phyloP scores from a whole-genome alignment of 2,113 vertebrate genomes.

The Sinocyclocheilus grahami region DNA sequence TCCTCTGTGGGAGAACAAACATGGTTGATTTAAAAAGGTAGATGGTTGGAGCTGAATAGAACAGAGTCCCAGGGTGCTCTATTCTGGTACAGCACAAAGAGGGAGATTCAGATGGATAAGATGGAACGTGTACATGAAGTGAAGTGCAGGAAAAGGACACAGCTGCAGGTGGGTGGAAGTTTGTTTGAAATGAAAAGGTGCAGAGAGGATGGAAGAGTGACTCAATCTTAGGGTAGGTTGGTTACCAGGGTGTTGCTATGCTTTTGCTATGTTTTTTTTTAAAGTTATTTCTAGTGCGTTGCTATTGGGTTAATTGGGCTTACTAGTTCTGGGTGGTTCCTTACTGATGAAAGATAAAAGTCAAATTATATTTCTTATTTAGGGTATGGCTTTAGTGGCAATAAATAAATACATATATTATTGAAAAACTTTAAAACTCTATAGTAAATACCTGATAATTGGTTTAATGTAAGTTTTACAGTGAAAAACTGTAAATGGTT shows the following conservation, averaged over 20 bases:
- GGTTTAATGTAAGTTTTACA: neutral
- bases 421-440: no score
- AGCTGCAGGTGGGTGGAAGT: neutral
- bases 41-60: slow-evolving; percentile 52
- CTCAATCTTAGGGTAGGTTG: neutral
- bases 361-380: no score
- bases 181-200: slow-evolving; percentile 23
- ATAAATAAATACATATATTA: no score
- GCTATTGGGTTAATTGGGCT: neutral
- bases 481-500: neutral
- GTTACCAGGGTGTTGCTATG: neutral
- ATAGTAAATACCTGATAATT: no score
- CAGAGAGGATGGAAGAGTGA: slow-evolving; percentile 28
- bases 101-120: slow-evolving; percentile 1
- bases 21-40: slow-evolving; percentile 20
- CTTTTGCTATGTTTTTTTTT: neutral
- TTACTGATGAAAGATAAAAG: no score
- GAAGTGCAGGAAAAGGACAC: slow-evolving; percentile 1
- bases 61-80: slow-evolving; percentile 56
- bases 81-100: slow-evolving; percentile 40
- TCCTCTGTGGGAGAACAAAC: slow-evolving; percentile 31
- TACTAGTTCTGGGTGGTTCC: neutral
- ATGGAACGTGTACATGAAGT: neutral
- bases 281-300: neutral
- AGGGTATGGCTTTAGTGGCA: no score